phyloP scores from a whole-genome alignment of 37 sponge, comb jelly and placozoan genomes.

The Dysidea cf. avara region DNA sequence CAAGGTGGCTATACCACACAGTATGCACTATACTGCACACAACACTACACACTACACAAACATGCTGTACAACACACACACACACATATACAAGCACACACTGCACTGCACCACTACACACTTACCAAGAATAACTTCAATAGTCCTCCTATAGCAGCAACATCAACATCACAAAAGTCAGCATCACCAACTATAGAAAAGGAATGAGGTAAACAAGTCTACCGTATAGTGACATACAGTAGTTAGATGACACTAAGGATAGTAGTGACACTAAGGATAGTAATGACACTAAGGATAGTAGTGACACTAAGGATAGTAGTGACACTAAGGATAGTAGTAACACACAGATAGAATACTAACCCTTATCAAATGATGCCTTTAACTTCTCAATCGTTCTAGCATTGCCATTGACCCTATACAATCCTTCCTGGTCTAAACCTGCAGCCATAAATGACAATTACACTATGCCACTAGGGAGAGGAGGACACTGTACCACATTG shows the following conservation, averaged over 20 bases:
- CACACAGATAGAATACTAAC: constrained; percentile 24
- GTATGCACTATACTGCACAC: too few relatives aligned
- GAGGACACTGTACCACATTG: constrained; percentile 35
- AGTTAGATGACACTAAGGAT: too few relatives aligned
- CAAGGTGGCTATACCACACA: too few relatives aligned
- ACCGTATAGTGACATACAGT: neutral
- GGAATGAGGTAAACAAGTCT: neutral
- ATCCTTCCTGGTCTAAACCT: constrained; percentile 69
- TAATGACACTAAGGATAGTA: too few relatives aligned
- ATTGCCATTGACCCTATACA: constrained; percentile 81
- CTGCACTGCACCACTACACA: neutral
- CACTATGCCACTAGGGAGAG: neutral
- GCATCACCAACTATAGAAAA: constrained; percentile 64
- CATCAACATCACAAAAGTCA: constrained; percentile 48
- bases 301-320: neutral
- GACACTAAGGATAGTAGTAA: too few relatives aligned
- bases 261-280: neutral
- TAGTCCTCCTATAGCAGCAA: constrained; percentile 58
- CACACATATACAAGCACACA: neutral
- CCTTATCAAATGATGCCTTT: constrained; percentile 51
- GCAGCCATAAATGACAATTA: neutral
- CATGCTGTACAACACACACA: neutral
- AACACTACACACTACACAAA: neutral
- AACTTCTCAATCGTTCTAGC: constrained; percentile 62
- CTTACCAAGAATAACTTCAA: constrained; percentile 74